phyloP scores from a whole-genome alignment of 2,888 invertebrate genomes.

The Melinopterus prodromus region DNA sequence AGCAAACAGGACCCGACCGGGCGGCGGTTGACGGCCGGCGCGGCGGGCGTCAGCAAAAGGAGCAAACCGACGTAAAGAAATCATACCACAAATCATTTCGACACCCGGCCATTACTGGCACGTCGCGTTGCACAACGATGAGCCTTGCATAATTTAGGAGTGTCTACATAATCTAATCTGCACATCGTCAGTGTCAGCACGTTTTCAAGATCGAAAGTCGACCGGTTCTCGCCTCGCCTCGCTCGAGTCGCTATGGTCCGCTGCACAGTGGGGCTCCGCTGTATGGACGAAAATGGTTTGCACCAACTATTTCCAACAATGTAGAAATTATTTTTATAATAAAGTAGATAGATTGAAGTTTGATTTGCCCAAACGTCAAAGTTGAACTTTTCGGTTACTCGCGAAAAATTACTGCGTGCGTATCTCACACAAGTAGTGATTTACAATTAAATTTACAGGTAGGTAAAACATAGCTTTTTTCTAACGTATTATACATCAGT shows the following conservation, averaged over 20 bases:
- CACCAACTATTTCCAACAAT: no score
- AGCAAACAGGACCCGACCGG: not conserved
- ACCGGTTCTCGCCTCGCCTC: conserved; percentile 20
- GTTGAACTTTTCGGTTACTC: no score
- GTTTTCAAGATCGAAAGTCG: conserved; percentile 27
- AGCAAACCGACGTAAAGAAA: conserved; percentile 42
- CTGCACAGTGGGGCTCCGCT: not conserved
- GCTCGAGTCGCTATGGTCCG: not conserved
- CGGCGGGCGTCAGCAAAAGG: not conserved
- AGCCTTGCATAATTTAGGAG: conserved; percentile 34
- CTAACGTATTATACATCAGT: no score
- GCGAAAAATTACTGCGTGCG: no score
- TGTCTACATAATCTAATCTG: conserved; percentile 30
- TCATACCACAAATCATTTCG: conserved; percentile 53
- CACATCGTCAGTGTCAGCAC: conserved; percentile 30
- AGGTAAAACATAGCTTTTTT: no score
- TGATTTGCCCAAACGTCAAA: no score
- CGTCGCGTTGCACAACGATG: conserved; percentile 21
- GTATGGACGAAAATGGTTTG: no score
- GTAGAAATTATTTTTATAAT: no score
- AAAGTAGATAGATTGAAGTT: no score
- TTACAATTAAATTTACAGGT: no score
- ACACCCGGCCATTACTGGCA: conserved; percentile 49
- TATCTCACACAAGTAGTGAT: no score
- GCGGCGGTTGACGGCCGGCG: not conserved